Base-by-base conservation (phyloP, 2,797 vertebrate species). In the Knipowitschia caucasica region DNA sequence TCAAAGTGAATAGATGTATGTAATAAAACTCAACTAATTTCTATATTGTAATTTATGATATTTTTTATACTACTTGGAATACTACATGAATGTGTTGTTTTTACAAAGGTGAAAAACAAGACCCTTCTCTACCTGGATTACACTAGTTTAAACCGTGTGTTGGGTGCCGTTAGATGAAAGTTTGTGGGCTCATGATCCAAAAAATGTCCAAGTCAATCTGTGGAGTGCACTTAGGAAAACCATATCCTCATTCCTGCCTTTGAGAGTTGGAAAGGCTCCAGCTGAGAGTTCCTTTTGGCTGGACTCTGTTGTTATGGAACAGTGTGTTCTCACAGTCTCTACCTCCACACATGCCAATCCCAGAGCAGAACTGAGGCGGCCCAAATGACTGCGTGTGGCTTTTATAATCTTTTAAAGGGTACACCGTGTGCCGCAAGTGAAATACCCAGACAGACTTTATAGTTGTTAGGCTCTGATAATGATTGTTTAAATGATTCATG, bases 321-420 rank as follows among this genome's bases (percentile, higher is more conserved):
- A 87, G 62, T 33, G 57, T 85, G 88, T 88, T 87, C 86, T 81
- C 56, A 72, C 80, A 70, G 54, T 18, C 4, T 25, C 17, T 26
- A 10, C 21, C 18, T 5, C 26, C 26, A 33, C 64, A 44, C 65
- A 84, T 77, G 73, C 78, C 65, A 78, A 44, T 50, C 64, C 36
- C 47, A 46, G n/a, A n/a, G 56, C 44, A 21, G 69, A 82, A 73
- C 74, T 67, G 53, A 66, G 71, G 55, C 53, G 20, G 78, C 55
- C 75, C 81, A 31, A 69, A 75, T 65, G 15, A 77, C 69, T 61
- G 31, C n/a, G 47, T 50, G 33, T 56, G 50, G 56, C 56, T 64
- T 50, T 47, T 21, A 8, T 72, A 62, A 67, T 66, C 23, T 40
- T 50, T 68, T 44, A 57, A 64, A 69, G 53, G 71, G 75, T 50